Conservation (phyloP, 2,888 invertebrate species). For the Aphidius colemani region DNA sequence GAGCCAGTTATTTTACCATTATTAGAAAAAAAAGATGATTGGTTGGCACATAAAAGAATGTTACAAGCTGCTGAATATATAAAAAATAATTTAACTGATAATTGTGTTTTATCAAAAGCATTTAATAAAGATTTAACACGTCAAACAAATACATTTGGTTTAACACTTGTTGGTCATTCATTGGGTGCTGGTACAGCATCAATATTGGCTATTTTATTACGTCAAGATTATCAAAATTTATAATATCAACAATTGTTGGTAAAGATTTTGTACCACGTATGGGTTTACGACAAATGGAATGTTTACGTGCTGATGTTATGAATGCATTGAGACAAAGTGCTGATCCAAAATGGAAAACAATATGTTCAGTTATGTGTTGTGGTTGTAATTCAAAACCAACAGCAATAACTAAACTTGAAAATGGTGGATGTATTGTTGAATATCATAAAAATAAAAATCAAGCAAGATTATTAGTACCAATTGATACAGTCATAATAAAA, state of each 20-base stretch:
- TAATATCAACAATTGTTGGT: slow-evolving; percentile 83
- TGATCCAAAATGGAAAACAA: slow-evolving; percentile 86
- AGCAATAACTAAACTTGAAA: slow-evolving; percentile 70
- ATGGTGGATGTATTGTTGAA: slow-evolving; percentile 69
- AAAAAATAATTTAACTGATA: slow-evolving; percentile 74
- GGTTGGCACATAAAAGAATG: slow-evolving; percentile 90
- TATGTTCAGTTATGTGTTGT: slow-evolving; percentile 77
- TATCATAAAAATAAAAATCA: slow-evolving; percentile 70
- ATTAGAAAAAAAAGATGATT: slow-evolving; percentile 76
- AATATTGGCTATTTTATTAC: slow-evolving; percentile 79
- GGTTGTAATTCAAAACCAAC: slow-evolving; percentile 70
- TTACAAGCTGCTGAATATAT: slow-evolving; percentile 86
- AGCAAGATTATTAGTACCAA: slow-evolving; percentile 69
- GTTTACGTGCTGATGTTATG: slow-evolving; percentile 80
- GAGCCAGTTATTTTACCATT: slow-evolving; percentile 82
- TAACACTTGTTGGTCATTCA: slow-evolving; percentile 83
- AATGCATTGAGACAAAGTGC: slow-evolving; percentile 81
- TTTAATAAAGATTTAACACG: slow-evolving; percentile 64
- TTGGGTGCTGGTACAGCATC: slow-evolving; percentile 84
- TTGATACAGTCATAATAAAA: slow-evolving; percentile 75
- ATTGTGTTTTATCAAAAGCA: slow-evolving; percentile 74
- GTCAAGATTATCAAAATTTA: slow-evolving; percentile 77
- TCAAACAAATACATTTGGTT: slow-evolving; percentile 68
- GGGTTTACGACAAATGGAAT: slow-evolving; percentile 85
- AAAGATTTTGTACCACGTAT: slow-evolving; percentile 88